Evolutionary conservation across 2,797 vertebrate species (phyloP), one percentile per base, ranked within the genome.

Genomic region (Acanthis flammea): DNA sequence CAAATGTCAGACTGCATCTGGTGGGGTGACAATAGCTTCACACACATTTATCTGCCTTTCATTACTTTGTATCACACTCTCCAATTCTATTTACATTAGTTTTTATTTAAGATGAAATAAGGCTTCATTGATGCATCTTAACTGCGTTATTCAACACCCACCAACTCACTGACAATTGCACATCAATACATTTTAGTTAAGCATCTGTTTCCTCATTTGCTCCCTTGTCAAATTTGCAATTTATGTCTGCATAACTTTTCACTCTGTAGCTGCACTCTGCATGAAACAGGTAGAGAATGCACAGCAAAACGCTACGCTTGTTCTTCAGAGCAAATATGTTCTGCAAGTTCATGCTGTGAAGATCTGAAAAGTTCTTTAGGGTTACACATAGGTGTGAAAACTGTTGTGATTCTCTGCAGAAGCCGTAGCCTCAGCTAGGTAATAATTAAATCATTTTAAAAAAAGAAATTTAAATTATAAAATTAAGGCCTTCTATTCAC

Each of bases 181-280:
- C 77, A 97, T 89, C 91, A 55, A 96, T 95, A 90, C 90, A 93
- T 96, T 91, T 90, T 95, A 95, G 85, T 94, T 94, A 92, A 96
- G 92, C 92, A 97, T 96, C 96, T 98, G 95, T 93, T 94, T 98
- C 87, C 80, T 96, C 95, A 82, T 97, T 97, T 97, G 89, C 93
- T 96, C 97, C 88, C 93, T 94, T 97, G 96, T 97, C 97, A 97
- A 96, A 96, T 97, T 96, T 98, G 95, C 95, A 97, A 96, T 97
- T 97, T 97, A 97, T 97, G 96, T 96, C 96, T 97, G 97, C 96
- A 98, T 98, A 98, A 98, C 96, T 98, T 98, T 97, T 98, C 98
- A 97, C 98, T 97, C 96, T 89, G 76, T 95, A 91, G 94, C 97
- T 96, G 92, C 80, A 94, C 89, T 94, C 91, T 93, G 84, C 85